Base-by-base conservation (phyloP, 1,140 invertebrate genomes). In the Microplitis mediator region DNA sequence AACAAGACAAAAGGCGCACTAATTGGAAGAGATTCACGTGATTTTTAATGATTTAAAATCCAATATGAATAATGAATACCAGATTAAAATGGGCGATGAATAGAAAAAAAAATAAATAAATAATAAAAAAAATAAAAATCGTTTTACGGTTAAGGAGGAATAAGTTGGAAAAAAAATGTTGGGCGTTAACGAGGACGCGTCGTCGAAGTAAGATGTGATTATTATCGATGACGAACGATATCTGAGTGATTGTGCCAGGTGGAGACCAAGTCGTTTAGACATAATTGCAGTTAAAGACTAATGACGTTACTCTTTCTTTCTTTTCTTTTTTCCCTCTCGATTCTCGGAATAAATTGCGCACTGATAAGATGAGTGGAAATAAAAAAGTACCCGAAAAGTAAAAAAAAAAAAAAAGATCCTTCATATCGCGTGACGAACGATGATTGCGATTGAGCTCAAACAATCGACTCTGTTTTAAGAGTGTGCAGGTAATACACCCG, bases 141-240 rank as follows among this genome's bases (percentile, higher is more conserved):
- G 45, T 4, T 45, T 39, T n/a, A 36, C 23, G 23, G 23, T 23
- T 23, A 9, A 52, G 52, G 31, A 34, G 73, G 73, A 56, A 63
- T 69, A 69, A 62, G 69, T 72, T 75, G 74, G 39, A 74, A 61
- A 63, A 63, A 73, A 78, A 75, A 77, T 72, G 70, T 72, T 60
- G 51, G 67, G 62, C 76, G 68, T 52, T 81, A 81, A 81, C 79
- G 79, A 81, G 72, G 69, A 56, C 66, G 60, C 69, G 74, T 80
- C 79, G 75, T 77, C 79, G 77, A 58, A 75, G 73, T 75, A 63
- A 74, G 62, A 63, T 63, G 72, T 76, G 79, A 45, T 45, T 45
- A 80, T 81, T 81, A 80, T 80, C 75, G 78, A 70, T 70, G 71
- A 70, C 75, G 71, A 70, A 73, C 69, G 76, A 79, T 78, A 76